Base-by-base conservation (phyloP, 2,797 vertebrate species). In the Argyrosomus regius region DNA sequence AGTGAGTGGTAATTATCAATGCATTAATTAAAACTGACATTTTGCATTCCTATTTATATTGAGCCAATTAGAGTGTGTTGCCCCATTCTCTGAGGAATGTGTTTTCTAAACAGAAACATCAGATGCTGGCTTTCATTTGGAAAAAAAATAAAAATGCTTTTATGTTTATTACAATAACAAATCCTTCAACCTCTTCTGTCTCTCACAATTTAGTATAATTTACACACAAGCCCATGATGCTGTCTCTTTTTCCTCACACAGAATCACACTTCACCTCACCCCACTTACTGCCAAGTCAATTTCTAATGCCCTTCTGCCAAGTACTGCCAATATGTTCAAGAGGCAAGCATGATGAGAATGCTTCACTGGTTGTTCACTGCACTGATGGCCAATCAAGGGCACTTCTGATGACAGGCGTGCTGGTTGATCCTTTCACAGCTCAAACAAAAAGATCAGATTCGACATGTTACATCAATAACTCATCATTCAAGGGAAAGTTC, bases 11-110 rank as follows among this genome's bases (percentile, higher is more conserved):
- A 26, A 87, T 90, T 83, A 87, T 76, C 85, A 75, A 46, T 24
- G 72, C 78, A 86, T 76, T 87, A 60, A 89, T 90, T 88, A 89
- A 88, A 88, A 81, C 16, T 74, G 82, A 82, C 72, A 76, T 62
- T 75, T 78, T 75, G 50, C 45, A 74, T 86, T 72, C 26, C 60
- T 83, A 67, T 84, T 89, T 79, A 75, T 67, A 74, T 58, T 61
- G 3, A 73, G 76, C 75, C 70, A 87, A 76, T 88, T 87, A 59
- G 0, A 73, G 17, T 28, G 66, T 69, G 78, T 45, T 75, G 69
- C 48, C 53, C 3, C 31, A 59, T 26, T 73, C 76, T 80, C 61
- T 0, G 41, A 74, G 70, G 72, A 75, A 73, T 46, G 35, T 43
- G 56, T 61, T 72, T 50, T 79, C 56, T 62, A 59, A 50, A 26